Percentiles rank a stretch among this genome's conserved stretches.
Conservation (phyloP, 1,140 invertebrate genomes). For the Eubasilissa regina region DNA sequence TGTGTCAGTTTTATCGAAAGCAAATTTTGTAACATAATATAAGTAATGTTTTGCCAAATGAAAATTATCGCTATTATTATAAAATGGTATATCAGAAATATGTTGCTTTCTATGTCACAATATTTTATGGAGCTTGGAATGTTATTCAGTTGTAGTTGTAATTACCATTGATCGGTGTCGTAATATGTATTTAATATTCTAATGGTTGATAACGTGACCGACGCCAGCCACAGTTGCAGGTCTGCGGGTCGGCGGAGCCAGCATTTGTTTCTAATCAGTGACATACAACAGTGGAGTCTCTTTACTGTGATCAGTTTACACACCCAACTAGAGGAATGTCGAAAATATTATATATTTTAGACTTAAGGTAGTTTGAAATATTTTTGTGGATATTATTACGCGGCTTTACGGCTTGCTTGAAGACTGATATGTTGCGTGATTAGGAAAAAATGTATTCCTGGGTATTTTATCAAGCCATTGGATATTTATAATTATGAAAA, state of each 20-base stretch:
- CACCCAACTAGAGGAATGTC: constrained; percentile 12
- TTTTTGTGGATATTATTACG: constrained; percentile 54
- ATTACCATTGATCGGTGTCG: constrained; percentile 57
- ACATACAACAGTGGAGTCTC: constrained; percentile 20
- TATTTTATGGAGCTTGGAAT: constrained; percentile 61
- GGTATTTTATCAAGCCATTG: constrained; percentile 61
- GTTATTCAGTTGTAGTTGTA: constrained; percentile 60
- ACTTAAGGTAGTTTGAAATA: constrained; percentile 55
- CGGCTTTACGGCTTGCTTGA: constrained; percentile 56
- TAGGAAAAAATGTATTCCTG: constrained; percentile 60
- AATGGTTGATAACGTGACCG: constrained; percentile 41
- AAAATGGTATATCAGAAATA: constrained; percentile 57
- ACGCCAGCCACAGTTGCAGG: too few species aligned
- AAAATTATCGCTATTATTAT: constrained; percentile 61
- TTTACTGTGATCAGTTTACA: too few species aligned
- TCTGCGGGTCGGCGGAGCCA: constrained; percentile 4
- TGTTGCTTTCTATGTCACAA: constrained; percentile 61
- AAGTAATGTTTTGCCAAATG: constrained; percentile 61
- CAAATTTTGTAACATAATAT: constrained; percentile 57
- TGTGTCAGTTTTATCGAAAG: constrained; percentile 47
- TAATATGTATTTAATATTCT: constrained; percentile 55
- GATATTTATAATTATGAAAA: constrained; percentile 60
- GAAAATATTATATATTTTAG: constrained; percentile 56
- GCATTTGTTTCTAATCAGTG: constrained; percentile 57
- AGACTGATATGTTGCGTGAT: constrained; percentile 61